phyloP scores from a whole-genome alignment of 2,888 invertebrate species.

The Reticulitermes lucifugus region DNA sequence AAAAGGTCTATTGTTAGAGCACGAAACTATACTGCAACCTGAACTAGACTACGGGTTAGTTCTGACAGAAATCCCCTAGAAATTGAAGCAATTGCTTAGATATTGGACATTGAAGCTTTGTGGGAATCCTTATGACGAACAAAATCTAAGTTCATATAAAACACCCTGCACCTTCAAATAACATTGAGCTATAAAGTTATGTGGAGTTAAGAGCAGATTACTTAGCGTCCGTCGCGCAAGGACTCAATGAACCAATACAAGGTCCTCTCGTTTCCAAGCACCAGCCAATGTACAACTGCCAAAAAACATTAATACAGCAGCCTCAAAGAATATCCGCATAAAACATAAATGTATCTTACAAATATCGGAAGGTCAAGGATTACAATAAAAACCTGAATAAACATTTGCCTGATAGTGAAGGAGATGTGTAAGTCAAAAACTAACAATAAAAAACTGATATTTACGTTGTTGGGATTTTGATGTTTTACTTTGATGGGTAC shows the following conservation, averaged over 20 bases:
- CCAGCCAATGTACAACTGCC: background rate
- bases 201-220: background rate
- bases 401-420: no score
- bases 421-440: no score
- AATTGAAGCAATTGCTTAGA: constrained; percentile 49
- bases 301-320: background rate
- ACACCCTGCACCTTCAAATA: constrained; percentile 23
- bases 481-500: no score
- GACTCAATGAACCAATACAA: background rate
- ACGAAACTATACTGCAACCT: background rate
- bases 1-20: background rate
- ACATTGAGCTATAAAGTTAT: constrained; percentile 17
- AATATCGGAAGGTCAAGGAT: no score
- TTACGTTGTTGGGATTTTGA: no score
- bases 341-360: no score
- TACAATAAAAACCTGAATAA: no score
- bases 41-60: background rate
- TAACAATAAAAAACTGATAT: no score
- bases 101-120: constrained; percentile 44
- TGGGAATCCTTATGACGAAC: background rate
- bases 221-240: background rate
- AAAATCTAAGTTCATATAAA: constrained; percentile 1
- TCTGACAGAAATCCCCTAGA: constrained; percentile 46
- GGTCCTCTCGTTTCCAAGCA: background rate
- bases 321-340: no score